Conservation (phyloP, 2,113 vertebrate species). For the Mus spicilegus region DNA sequence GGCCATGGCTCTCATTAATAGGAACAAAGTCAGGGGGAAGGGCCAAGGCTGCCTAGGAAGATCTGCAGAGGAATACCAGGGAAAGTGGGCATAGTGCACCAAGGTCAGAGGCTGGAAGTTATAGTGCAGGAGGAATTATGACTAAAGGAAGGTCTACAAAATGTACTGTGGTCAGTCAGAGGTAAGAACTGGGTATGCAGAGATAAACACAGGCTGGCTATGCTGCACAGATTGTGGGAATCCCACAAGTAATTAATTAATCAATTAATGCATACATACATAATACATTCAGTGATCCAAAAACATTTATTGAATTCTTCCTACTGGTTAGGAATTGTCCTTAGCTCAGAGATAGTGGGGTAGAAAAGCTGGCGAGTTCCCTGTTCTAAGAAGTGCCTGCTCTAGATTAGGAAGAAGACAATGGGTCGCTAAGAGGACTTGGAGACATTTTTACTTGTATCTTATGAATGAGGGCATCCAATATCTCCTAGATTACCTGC, state of each 20-base stretch:
- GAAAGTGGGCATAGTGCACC: rapidly evolving
- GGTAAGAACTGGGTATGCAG: not conserved
- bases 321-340: not conserved
- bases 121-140: not conserved
- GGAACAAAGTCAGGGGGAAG: not conserved
- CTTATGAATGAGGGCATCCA: too few species aligned
- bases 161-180: not conserved
- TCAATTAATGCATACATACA: not conserved
- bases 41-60: too few species aligned
- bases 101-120: not conserved
- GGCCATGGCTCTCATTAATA: not conserved
- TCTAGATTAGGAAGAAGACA: not conserved
- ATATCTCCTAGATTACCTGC: too few species aligned
- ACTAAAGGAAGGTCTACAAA: not conserved
- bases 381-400: not conserved
- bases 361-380: not conserved
- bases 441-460: too few species aligned
- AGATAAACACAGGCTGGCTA: not conserved
- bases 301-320: not conserved
- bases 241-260: not conserved
- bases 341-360: not conserved
- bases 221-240: not conserved
- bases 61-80: not conserved
- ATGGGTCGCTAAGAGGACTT: not conserved
- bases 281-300: not conserved